These are phyloP conservation scores for Tarsius wallacei DNA, from an alignment of 2,797 vertebrate genomes.

Conservation along the genomic window DNA sequence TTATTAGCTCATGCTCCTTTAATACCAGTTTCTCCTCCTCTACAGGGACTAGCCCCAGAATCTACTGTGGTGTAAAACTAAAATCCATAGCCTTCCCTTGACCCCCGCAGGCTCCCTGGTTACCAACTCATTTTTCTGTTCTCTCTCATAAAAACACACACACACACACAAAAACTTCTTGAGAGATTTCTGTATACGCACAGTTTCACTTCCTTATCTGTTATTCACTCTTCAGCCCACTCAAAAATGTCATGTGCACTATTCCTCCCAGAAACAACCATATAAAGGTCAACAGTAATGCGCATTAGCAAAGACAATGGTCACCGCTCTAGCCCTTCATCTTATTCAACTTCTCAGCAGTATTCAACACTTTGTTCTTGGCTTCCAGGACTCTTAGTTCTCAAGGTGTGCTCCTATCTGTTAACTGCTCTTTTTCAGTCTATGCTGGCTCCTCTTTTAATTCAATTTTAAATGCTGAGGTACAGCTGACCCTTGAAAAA, in stretches of 20 bases:
- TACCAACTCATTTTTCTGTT: slow-evolving; percentile 25
- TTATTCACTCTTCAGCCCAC: neutral
- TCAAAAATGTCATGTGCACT: neutral
- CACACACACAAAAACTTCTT: slow-evolving; percentile 46
- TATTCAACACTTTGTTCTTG: neutral
- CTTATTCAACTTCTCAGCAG: neutral
- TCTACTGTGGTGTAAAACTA: neutral
- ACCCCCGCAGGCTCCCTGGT: neutral
- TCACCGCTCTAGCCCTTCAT: neutral
- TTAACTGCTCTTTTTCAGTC: neutral
- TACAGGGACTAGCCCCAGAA: neutral
- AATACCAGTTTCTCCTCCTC: neutral
- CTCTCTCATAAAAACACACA: neutral
- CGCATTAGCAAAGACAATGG: neutral
- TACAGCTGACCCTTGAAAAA: neutral
- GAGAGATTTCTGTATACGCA: neutral
- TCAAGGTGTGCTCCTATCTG: neutral
- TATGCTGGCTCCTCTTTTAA: neutral
- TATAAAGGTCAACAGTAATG: neutral
- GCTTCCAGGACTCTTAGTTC: neutral
- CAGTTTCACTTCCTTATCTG: neutral
- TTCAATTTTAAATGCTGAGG: slow-evolving; percentile 4
- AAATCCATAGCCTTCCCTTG: neutral
- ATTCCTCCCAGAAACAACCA: neutral
- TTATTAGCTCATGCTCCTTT: neutral